Conservation (phyloP, 1,140 invertebrate species). For the Vanessa tameamea region DNA sequence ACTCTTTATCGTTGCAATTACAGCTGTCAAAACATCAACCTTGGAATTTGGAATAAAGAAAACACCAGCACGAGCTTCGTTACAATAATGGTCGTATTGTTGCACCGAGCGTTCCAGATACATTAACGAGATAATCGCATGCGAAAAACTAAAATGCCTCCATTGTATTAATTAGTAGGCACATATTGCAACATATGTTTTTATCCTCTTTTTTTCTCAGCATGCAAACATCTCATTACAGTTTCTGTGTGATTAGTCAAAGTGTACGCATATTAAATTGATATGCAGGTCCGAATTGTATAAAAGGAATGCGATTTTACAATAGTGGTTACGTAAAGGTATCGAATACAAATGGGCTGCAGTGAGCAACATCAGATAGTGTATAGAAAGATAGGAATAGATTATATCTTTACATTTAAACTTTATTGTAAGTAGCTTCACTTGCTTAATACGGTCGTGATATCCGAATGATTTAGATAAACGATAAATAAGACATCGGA, state of each 20-base stretch:
- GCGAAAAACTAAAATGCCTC: constrained; percentile 61
- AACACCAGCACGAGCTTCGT: constrained; percentile 51
- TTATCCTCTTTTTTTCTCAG: constrained; percentile 10
- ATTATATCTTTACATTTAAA: constrained; percentile 39
- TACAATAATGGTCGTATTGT: constrained; percentile 68
- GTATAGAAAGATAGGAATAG: constrained; percentile 27
- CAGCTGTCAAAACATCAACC: constrained; percentile 66
- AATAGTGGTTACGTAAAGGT: constrained; percentile 34
- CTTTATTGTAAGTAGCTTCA: constrained; percentile 41
- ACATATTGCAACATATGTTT: constrained; percentile 1
- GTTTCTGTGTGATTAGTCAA: constrained; percentile 50
- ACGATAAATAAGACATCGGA: constrained; percentile 36
- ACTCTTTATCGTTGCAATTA: constrained; percentile 60
- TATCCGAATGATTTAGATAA: constrained; percentile 31
- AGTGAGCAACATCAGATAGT: constrained; percentile 35
- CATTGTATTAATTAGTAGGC: constrained; percentile 54
- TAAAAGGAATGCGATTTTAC: constrained; percentile 49
- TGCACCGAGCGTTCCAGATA: constrained; percentile 51
- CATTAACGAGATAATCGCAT: constrained; percentile 55
- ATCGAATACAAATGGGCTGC: constrained; percentile 38
- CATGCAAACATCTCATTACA: constrained; percentile 4
- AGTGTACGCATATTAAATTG: constrained; percentile 51
- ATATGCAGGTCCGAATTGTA: constrained; percentile 40
- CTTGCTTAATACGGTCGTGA: constrained; percentile 39
- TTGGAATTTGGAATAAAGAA: constrained; percentile 65